Conservation (phyloP, 2,888 invertebrate genomes). For the Latrodectus elegans region DNA sequence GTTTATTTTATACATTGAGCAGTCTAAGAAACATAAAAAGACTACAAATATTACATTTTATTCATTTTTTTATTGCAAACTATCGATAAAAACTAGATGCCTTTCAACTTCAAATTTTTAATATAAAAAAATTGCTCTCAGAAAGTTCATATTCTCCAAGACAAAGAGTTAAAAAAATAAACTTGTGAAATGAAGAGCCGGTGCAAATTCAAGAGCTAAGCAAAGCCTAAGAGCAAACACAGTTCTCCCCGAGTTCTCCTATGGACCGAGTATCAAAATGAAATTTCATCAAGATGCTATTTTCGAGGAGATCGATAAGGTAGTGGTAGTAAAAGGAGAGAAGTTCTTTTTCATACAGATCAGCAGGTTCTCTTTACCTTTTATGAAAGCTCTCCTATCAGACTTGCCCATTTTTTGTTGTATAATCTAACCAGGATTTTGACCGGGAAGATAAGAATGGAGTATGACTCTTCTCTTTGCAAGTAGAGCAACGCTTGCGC, state of each 20-base stretch:
- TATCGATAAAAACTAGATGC: no score
- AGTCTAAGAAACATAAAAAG: no score
- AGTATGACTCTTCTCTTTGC: no score
- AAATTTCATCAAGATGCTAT: slow-evolving; percentile 47
- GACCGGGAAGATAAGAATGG: background rate
- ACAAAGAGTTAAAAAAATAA: background rate
- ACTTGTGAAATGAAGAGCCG: background rate
- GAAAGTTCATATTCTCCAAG: background rate
- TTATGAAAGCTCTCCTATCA: slow-evolving; percentile 28
- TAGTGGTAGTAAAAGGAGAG: slow-evolving; percentile 27
- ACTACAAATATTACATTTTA: no score
- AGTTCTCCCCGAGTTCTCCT: background rate
- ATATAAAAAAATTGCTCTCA: background rate
- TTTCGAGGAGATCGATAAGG: slow-evolving; percentile 37
- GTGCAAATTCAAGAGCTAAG: background rate
- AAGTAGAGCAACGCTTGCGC: no score
- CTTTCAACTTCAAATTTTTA: background rate
- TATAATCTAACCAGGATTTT: slow-evolving; percentile 15
- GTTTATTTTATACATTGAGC: no score
- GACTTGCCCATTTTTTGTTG: background rate
- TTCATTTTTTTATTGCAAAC: no score
- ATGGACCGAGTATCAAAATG: background rate
- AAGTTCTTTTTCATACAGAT: slow-evolving; percentile 29
- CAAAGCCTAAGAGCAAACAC: background rate
- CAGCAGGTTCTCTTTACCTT: slow-evolving; percentile 37